Base-by-base conservation (phyloP, 2,797 vertebrate species). In the Denticeps clupeoides region DNA sequence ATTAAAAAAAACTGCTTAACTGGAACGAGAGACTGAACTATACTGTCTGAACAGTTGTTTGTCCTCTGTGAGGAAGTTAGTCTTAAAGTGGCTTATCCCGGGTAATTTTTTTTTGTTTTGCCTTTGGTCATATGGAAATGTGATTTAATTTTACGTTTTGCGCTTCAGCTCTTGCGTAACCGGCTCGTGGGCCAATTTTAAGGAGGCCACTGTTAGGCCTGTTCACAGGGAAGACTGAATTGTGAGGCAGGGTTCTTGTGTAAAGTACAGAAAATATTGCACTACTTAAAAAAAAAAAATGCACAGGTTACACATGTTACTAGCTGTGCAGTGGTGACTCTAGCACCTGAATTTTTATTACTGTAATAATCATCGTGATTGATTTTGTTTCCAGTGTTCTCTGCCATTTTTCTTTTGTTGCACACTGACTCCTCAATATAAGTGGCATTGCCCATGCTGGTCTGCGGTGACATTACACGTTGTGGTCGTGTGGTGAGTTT, bases 51-150 rank as follows among this genome's bases (percentile, higher is more conserved):
- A 45, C 40, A 48, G 49, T 49, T 76, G 57, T 78, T 49, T 76
- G 57, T 78, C 79, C 81, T 80, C 81, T 62, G 48, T 79, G 81
- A 82, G 79, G 81, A 80, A 67, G 57, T 45, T 16, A 57, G 46
- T 62, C 37, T 37, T 8, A 18, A 32, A 25, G 27, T 52, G 35
- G 51, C 21, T 54, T 52, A 59, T 55, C 43, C 28, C 22, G n/a
- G 49, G n/a, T 38, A 32, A 44, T 48, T 28, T 29, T n/a, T 25
- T 24, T 32, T 11, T 11, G 11, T 29, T 28, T 56, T 53, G 53
- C 55, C 63, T 53, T 54, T 54, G 53, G 54, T 60, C 33, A 57
- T 58, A 44, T 60, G 29, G 31, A 48, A 32, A 23, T 45, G 41
- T 58, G 43, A 26, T 22, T 12, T 38, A 41, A 47, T 38, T 27